Base-by-base conservation (phyloP, 1,140 invertebrate species). In the Drosophila bifasciata region DNA sequence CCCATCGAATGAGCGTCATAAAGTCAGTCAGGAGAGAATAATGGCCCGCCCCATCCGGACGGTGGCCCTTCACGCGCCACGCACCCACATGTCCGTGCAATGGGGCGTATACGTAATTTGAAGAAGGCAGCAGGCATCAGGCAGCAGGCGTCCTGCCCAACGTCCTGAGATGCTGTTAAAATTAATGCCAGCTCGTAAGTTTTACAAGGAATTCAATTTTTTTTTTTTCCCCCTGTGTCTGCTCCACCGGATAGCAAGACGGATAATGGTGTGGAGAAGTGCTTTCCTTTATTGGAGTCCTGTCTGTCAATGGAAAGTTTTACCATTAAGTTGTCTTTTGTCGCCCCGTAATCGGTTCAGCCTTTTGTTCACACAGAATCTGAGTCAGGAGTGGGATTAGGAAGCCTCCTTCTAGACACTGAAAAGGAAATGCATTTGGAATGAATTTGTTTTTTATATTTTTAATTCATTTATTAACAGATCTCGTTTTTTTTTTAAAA, bases 141-240 rank as follows among this genome's bases (percentile, higher is more conserved):
- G 3, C 28, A 8, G 25, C 50, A 48, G 45, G 63, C 71, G 49
- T 46, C 49, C 21, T 13, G 8, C 23, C 49, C 16, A 7, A 19
- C 40, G 1, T 3, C 11, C 52, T 11, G 77, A 56, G 59, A 53
- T 67, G 83, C 83, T 88, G 75, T 88, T 88, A 88, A 88, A 68
- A 88, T 88, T 88, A 88, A 88, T 88, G 83, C 78, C 71, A 69
- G 83, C 83, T 88, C 83, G 83, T 88, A 88, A 88, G 83, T 88
- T 88, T 88, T 88, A 83, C 83, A 88, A 83, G 83, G 83, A 88
- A 88, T 88, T 88, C 83, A 88, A 88, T 88, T 88, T 88, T 88
- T 88, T 88, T 71, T 36, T 36, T 36, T 36, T 36, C 0, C 5
- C 13, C 23, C 5, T 25, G 1, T 6, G 5, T 7, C 1, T 25